Conservation (phyloP, 1,140 invertebrate genomes). For the Danaus melanippus region DNA sequence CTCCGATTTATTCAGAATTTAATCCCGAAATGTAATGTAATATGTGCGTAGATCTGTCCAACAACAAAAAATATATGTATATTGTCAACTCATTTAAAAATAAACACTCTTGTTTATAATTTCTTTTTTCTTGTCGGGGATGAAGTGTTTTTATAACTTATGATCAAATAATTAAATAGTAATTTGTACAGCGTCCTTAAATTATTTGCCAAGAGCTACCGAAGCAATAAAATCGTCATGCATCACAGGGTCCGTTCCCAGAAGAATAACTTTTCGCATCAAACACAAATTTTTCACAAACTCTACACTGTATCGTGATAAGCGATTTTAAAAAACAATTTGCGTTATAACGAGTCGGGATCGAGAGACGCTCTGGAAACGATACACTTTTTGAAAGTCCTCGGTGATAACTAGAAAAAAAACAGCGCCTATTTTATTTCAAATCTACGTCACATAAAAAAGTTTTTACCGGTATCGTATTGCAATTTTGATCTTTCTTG, state of each 20-base stretch:
- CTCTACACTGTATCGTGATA: slow-evolving; percentile 15
- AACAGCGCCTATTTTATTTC: too few relatives aligned
- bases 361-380: slow-evolving; percentile 1
- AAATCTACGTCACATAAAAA: too few relatives aligned
- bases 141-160: too few relatives aligned
- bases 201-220: too few relatives aligned
- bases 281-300: slow-evolving; percentile 15
- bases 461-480: too few relatives aligned
- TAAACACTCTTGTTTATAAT: too few relatives aligned
- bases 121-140: too few relatives aligned
- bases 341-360: not conserved
- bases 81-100: too few relatives aligned
- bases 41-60: not conserved
- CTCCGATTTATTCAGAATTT: slow-evolving; percentile 26
- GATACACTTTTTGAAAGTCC: not conserved
- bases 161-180: too few relatives aligned
- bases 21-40: slow-evolving; percentile 19
- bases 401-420: not conserved
- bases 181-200: too few relatives aligned
- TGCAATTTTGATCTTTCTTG: too few relatives aligned
- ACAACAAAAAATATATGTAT: too few relatives aligned
- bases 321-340: slow-evolving; percentile 21
- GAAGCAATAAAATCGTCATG: not conserved
- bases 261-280: slow-evolving; percentile 18
- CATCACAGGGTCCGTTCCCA: slow-evolving; percentile 4